phyloP scores from a whole-genome alignment of 2,797 vertebrate genomes.

The Micrastur ruficollis region DNA sequence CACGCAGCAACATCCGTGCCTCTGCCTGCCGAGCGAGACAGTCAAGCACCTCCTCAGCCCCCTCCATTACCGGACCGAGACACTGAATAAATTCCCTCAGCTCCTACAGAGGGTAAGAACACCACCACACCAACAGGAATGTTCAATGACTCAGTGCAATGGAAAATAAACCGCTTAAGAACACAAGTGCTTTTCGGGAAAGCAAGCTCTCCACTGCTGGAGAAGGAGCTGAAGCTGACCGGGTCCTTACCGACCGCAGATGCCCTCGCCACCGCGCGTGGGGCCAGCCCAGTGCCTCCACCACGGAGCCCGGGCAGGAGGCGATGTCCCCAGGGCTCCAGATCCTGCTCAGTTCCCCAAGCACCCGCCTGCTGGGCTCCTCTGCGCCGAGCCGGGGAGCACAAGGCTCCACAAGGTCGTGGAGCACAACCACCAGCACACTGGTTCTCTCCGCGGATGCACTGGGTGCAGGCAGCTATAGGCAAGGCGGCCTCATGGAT shows the following conservation, averaged over 20 bases:
- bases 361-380: background rate
- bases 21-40: background rate
- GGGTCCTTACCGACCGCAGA: background rate
- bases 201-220: background rate
- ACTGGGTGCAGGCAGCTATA: background rate
- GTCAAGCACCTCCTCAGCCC: slow-evolving; percentile 41
- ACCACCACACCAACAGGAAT: slow-evolving; percentile 36
- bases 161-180: slow-evolving; percentile 39
- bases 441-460: background rate
- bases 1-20: background rate
- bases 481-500: background rate
- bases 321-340: background rate
- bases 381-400: too few relatives aligned
- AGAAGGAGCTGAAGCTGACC: background rate
- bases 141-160: slow-evolving; percentile 37
- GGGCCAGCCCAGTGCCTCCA: background rate
- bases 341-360: background rate
- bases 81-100: slow-evolving; percentile 30
- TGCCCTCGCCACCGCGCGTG: background rate
- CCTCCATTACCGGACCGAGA: background rate
- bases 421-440: too few relatives aligned
- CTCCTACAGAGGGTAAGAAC: slow-evolving; percentile 30
- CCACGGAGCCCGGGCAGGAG: accelerated
- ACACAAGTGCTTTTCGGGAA: background rate
- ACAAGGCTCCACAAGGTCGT: too few relatives aligned